Evolutionary conservation across 1,140 invertebrate species (phyloP).

Genomic region (Eumeta japonica): DNA sequence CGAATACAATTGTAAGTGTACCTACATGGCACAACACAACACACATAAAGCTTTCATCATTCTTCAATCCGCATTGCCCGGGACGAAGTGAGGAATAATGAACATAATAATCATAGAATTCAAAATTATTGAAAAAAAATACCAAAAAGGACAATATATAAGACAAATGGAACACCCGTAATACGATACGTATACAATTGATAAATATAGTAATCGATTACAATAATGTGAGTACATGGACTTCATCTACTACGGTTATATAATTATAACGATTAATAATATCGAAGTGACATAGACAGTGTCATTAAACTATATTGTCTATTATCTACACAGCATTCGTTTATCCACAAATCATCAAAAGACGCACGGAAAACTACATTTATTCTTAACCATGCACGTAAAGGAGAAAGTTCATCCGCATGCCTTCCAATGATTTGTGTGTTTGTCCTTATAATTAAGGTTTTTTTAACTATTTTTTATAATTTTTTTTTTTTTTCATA

Average conservation of each 20-base stretch:
- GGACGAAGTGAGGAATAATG: conserved; percentile 45
- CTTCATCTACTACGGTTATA: background rate
- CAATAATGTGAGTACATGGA: background rate
- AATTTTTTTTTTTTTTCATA: too few relatives aligned
- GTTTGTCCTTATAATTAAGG: too few relatives aligned
- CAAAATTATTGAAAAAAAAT: conserved; percentile 9
- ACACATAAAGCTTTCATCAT: conserved; percentile 12
- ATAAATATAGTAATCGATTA: background rate
- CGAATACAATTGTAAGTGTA: too few relatives aligned
- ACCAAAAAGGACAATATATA: conserved; percentile 5
- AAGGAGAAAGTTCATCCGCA: too few relatives aligned
- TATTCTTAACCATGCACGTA: too few relatives aligned
- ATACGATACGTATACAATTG: background rate
- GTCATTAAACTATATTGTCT: conserved; percentile 34
- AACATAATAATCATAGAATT: conserved; percentile 7
- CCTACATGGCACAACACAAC: too few relatives aligned
- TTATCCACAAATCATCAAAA: conserved; percentile 21
- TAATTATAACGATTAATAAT: background rate
- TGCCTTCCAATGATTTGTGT: too few relatives aligned
- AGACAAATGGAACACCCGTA: conserved; percentile 34
- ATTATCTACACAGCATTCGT: conserved; percentile 61
- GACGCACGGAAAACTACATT: too few relatives aligned
- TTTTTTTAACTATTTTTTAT: too few relatives aligned
- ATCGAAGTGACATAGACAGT: too few relatives aligned
- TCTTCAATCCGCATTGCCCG: conserved; percentile 56